phyloP scores from a whole-genome alignment of 2,797 vertebrate genomes.

The Lacerta bilineata region DNA sequence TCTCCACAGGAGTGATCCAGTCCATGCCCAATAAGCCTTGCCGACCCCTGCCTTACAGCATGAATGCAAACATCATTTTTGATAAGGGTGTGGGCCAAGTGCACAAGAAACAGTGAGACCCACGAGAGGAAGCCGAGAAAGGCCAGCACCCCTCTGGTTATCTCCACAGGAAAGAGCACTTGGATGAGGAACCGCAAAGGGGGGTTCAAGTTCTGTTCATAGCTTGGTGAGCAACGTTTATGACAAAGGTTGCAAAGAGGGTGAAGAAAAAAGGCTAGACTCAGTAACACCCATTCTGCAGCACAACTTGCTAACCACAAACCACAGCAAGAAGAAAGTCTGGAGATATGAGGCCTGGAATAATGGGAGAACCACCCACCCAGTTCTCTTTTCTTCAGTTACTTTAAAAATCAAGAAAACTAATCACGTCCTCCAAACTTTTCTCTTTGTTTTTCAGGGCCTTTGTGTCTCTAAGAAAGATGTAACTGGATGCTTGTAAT shows the following conservation, averaged over 20 bases:
- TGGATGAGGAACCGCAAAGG: neutral
- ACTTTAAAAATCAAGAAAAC: neutral
- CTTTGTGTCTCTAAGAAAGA: too few relatives aligned
- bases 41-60: neutral
- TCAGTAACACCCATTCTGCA: neutral
- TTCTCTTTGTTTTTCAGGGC: too few relatives aligned
- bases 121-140: neutral
- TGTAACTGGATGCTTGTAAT: too few relatives aligned
- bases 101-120: neutral
- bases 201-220: neutral
- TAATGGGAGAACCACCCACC: too few relatives aligned
- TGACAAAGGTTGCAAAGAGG: neutral
- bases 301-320: neutral
- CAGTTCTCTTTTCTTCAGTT: too few relatives aligned
- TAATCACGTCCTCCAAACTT: too few relatives aligned
- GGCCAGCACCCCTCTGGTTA: neutral
- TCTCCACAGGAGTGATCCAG: too few relatives aligned
- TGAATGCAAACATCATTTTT: neutral
- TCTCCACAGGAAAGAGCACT: neutral
- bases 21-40: too few relatives aligned
- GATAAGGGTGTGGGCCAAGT: neutral
- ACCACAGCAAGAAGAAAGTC: neutral
- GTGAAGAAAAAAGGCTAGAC: neutral
- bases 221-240: neutral
- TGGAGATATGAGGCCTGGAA: neutral